Evolutionary conservation across 2,888 invertebrate genomes (phyloP).

Genomic region (Ichneumoninae sp.): DNA sequence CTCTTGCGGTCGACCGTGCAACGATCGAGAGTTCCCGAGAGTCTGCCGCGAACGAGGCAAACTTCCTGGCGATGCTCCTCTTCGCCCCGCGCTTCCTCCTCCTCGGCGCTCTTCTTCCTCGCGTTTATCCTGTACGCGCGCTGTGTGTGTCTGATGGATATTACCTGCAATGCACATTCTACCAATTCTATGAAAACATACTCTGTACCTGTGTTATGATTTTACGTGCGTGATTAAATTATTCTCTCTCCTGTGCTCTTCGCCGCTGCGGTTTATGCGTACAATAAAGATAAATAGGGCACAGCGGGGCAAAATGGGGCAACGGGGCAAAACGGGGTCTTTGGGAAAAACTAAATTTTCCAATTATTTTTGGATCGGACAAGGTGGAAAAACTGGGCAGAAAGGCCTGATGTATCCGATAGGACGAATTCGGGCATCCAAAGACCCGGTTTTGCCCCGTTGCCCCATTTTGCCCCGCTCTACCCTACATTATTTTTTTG

Average conservation of each 20-base stretch:
- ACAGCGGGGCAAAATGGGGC: no score
- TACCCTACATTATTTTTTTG: not conserved
- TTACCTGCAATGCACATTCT: not conserved
- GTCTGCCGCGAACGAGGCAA: constrained; percentile 56
- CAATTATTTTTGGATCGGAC: no score
- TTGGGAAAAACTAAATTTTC: no score
- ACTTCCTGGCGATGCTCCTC: constrained; percentile 50
- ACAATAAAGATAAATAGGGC: not conserved
- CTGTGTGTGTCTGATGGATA: not conserved
- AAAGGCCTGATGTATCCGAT: no score
- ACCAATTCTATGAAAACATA: not conserved
- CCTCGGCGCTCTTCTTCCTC: constrained; percentile 8
- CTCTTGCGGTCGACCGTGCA: constrained; percentile 57
- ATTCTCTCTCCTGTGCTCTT: constrained; percentile 6
- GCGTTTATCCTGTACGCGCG: not conserved
- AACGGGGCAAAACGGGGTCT: no score
- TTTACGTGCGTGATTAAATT: constrained; percentile 42
- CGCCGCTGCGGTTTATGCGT: constrained; percentile 30
- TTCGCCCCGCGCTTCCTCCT: constrained; percentile 8
- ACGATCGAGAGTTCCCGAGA: constrained; percentile 64
- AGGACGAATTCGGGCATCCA: no score
- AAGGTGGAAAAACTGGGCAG: no score
- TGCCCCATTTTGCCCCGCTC: no score
- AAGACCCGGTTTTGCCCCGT: no score
- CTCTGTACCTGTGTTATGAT: not conserved